Conservation (phyloP, 2,113 vertebrate genomes). For the Nothoprocta perdicaria region DNA sequence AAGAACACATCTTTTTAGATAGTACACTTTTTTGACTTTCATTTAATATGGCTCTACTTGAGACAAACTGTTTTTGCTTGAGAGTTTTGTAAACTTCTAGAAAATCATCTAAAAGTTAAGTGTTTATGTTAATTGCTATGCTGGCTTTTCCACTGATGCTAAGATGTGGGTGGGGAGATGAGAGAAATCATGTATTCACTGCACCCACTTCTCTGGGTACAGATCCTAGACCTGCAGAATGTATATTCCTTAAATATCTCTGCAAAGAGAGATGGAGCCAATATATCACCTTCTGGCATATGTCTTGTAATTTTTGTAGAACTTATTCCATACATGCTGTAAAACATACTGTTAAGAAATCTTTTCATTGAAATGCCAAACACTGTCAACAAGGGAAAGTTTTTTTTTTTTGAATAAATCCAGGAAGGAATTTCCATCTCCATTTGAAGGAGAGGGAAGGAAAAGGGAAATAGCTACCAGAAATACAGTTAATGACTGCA, state of each 20-base stretch:
- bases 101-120: constrained; percentile 49
- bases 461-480: neutral
- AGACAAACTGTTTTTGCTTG: neutral
- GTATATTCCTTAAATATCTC: constrained; percentile 64
- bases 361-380: constrained; percentile 43
- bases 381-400: neutral
- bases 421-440: constrained; percentile 7
- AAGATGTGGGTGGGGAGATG: constrained; percentile 61
- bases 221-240: constrained; percentile 56
- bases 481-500: neutral
- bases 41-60: neutral
- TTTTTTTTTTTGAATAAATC: neutral
- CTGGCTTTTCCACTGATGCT: constrained; percentile 45
- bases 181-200: constrained; percentile 67
- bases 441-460: neutral
- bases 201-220: constrained; percentile 63
- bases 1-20: neutral
- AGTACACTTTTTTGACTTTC: constrained; percentile 16
- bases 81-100: constrained; percentile 58
- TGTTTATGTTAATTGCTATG: constrained; percentile 56
- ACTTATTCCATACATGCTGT: constrained; percentile 1
- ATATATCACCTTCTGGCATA: constrained; percentile 44
- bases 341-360: constrained; percentile 29
- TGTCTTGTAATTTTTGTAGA: constrained; percentile 57
- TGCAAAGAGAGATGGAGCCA: constrained; percentile 36